Base-by-base conservation (phyloP, 2,797 vertebrate genomes). In the Lithobates pipiens region DNA sequence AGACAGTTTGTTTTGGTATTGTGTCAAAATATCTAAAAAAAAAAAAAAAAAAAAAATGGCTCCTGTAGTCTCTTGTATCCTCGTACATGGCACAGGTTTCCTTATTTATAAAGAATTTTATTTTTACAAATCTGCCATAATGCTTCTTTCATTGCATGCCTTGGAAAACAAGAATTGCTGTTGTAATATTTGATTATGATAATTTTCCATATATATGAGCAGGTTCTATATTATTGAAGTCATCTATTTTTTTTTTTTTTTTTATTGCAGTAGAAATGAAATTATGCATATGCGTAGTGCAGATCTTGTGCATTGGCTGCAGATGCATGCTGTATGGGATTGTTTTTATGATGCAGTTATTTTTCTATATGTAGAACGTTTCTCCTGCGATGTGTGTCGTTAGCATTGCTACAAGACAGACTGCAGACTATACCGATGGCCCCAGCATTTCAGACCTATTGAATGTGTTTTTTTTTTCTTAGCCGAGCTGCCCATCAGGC, bases 11-110 rank as follows among this genome's bases (percentile, higher is more conserved):
- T 89, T 88, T 88, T 91, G 88, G 89, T 90, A 89, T 90, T 87
- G 84, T 86, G 88, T 91, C 83, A 89, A 89, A 89, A 84, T 90
- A 90, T 89, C 90, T 91, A 88, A 90, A 90, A 39, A 39, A 39
- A 39, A 39, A 39, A 39, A 88, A 90, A 90, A 39, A 39, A 39
- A 39, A 39, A 39, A 39, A 91, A 93, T 93, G 93, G 92, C 91
- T 92, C 91, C 90, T 90, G 88, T 91, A 46, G 44, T 11, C 44
- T 54, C 15, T 54, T 18, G 50, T 54, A 54, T 54, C 13, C 50
- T 54, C 16, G 1, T 46, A 13, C 44, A 46, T 18, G 15, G 77
- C 25, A 39, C 63, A 25, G 27, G 54, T 46, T 32, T 70, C 16
- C 77, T 16, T 32, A 25, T 80, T 71, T 80, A 34, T 50, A 23